Evolutionary conservation across 2,888 invertebrate species (phyloP), one percentile per base, ranked within the genome.

Genomic region (Sphaerophoria taeniata): DNA sequence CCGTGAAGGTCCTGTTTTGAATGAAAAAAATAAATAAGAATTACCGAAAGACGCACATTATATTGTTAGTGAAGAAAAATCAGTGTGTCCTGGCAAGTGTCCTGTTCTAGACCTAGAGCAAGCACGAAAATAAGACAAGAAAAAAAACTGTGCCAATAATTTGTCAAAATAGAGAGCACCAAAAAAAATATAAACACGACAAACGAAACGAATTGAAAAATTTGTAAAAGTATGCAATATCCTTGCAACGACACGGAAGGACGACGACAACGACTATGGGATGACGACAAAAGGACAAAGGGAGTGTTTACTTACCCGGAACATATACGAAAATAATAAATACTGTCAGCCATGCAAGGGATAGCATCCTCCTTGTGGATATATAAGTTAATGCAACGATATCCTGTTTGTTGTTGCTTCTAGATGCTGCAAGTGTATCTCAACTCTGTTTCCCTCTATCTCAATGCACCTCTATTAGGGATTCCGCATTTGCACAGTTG

Each of bases 311-410:
- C 88, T 88, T 87, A 88, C 88, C 88, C 83, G 88, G 87, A 88
- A 88, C 88, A 87, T 88, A 88, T 85, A 88, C 87, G 87, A 87
- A 87, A 88, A 88, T 87, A 87, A 88, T 88, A 88, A 88, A 87
- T 87, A 88, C 87, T 83, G 88, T 87, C 85, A 87, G 87, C 85
- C 87, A 88, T 86, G 86, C 85, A 87, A 87, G 82, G 87, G 88
- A 87, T 87, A 87, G 87, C 88, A 88, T 88, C 87, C 87, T 87
- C 87, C 87, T 87, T 84, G 24, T 24, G 75, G 80, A 85, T 87
- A 84, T 75, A 79, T 84, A 83, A 78, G 85, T 88, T 88, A 88
- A 82, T 88, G 88, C 87, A 87, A 79, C 81, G 87, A 79, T 86
- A 87, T 87, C 88, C 87, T 83, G 87, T 87, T 47, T 39, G n/a